phyloP scores from a whole-genome alignment of 2,888 invertebrate species.

The Meliscaeva auricollis region DNA sequence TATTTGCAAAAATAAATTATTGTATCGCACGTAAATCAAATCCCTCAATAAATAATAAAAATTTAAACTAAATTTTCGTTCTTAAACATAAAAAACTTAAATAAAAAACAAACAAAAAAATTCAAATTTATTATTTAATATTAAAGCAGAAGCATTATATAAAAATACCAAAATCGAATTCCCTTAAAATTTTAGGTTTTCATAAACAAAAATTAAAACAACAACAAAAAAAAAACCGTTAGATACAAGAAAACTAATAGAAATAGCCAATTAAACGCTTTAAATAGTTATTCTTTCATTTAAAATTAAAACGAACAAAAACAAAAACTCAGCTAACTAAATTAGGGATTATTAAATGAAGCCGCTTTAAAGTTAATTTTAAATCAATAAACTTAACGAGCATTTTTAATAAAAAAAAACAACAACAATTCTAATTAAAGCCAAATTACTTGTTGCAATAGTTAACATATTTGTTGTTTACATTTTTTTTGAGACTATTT shows the following conservation, averaged over 20 bases:
- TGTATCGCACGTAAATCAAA: conserved; percentile 84
- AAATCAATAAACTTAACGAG: conserved; percentile 24
- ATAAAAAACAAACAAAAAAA: conserved; percentile 67
- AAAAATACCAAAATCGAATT: conserved; percentile 66
- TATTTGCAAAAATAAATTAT: conserved; percentile 81
- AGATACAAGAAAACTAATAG: conserved; percentile 31
- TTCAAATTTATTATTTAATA: no score
- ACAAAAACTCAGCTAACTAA: conserved; percentile 16
- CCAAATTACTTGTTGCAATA: conserved; percentile 66
- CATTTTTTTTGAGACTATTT: no score
- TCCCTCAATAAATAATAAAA: conserved; percentile 82
- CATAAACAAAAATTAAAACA: conserved; percentile 18
- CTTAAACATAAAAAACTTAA: conserved; percentile 34
- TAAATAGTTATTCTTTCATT: conserved; percentile 62
- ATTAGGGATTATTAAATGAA: conserved; percentile 47
- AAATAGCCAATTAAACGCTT: conserved; percentile 50
- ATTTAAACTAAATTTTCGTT: conserved; percentile 77
- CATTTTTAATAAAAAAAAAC: conserved; percentile 31
- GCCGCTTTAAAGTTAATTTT: conserved; percentile 44
- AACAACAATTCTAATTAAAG: conserved; percentile 46
- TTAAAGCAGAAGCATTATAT: conserved; percentile 43
- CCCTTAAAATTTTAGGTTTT: conserved; percentile 53
- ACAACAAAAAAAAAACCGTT: neutral
- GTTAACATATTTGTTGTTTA: conserved; percentile 24
- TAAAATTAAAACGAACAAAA: conserved; percentile 19